Evolutionary conservation across 2,797 vertebrate species (phyloP).

Genomic region (Molossus alvarezi): DNA sequence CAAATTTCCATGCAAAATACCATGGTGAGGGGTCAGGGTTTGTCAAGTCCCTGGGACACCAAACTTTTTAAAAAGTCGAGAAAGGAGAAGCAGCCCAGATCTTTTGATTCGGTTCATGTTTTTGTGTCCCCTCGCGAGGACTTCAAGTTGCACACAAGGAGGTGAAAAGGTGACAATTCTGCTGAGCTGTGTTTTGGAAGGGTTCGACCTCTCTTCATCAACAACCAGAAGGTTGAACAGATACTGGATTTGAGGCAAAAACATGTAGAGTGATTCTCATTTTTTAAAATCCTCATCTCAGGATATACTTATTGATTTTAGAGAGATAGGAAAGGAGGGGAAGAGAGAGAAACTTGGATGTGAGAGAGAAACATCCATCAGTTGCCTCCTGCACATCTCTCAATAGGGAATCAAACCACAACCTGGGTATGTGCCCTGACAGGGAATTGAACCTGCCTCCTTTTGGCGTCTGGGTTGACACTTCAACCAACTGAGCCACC

Average conservation of each 20-base stretch:
- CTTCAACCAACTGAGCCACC: no score
- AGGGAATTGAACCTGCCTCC: no score
- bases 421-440: no score
- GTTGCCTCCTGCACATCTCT: no score
- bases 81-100: neutral
- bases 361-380: no score
- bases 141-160: fast-evolving
- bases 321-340: neutral
- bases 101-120: fast-evolving
- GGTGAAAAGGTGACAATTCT: fast-evolving
- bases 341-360: no score
- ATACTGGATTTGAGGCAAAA: neutral
- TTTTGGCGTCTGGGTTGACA: no score
- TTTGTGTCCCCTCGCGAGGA: fast-evolving
- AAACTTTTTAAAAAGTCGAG: slow-evolving; percentile 78
- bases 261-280: fast-evolving
- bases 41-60: slow-evolving; percentile 68
- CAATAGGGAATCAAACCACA: no score
- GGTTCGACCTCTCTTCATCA: fast-evolving
- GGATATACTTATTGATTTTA: neutral
- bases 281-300: neutral
- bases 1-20: slow-evolving; percentile 81
- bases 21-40: slow-evolving; percentile 78
- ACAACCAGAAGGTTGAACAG: no score
- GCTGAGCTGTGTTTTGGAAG: fast-evolving